phyloP scores from a whole-genome alignment of 2,113 vertebrate species.

The Ardeotis arabs region DNA sequence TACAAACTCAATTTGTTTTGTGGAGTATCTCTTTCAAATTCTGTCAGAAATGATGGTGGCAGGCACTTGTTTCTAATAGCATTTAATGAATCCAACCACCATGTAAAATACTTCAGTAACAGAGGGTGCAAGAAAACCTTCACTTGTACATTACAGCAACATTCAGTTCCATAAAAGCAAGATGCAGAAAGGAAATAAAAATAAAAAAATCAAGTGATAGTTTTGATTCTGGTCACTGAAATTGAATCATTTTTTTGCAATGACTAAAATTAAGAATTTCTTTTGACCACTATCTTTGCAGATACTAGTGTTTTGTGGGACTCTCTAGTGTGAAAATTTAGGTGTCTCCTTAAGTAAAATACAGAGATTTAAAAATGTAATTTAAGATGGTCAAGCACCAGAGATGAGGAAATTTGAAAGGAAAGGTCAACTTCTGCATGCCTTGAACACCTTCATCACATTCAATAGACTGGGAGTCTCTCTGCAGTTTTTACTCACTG shows the following conservation, averaged over 20 bases:
- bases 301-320: background rate
- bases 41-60: conserved; percentile 41
- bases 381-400: conserved; percentile 1
- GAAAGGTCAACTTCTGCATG: background rate
- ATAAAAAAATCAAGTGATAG: background rate
- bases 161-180: conserved; percentile 5
- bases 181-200: background rate
- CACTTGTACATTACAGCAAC: conserved; percentile 2
- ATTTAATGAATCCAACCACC: conserved; percentile 34
- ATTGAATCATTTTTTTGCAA: background rate
- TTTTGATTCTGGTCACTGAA: conserved; percentile 5
- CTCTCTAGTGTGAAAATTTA: background rate
- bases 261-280: background rate
- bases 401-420: conserved; percentile 21
- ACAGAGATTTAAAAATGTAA: background rate
- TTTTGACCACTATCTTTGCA: background rate
- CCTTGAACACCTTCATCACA: background rate
- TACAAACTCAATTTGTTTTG: background rate
- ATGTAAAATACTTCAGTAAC: conserved; percentile 3
- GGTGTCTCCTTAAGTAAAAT: background rate
- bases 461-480: background rate
- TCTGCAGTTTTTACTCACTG: background rate
- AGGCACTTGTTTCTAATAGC: conserved; percentile 27
- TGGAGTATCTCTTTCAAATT: background rate
- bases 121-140: conserved; percentile 28